Evolutionary conservation across 2,113 vertebrate species (phyloP).

Genomic region (Aepyceros melampus): DNA sequence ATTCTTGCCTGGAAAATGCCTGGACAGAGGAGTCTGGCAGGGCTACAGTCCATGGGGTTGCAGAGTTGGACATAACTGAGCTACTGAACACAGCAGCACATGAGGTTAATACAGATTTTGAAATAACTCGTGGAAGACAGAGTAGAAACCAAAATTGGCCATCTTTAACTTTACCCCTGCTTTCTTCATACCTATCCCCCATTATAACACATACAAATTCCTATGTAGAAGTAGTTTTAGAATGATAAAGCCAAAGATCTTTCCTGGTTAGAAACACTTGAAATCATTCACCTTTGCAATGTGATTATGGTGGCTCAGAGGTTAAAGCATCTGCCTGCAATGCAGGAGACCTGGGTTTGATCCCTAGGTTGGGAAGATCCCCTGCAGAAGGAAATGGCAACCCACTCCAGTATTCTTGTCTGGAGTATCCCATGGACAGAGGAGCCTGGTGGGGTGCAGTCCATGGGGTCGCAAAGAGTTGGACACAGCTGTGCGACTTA

Average conservation of each 20-base stretch:
- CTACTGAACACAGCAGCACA: background rate
- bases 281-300: background rate
- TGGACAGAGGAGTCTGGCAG: background rate
- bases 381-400: background rate
- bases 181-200: background rate
- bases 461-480: background rate
- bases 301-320: background rate
- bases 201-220: background rate
- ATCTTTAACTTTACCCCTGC: background rate
- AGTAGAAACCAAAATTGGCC: background rate
- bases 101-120: background rate
- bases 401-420: background rate
- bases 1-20: background rate
- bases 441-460: background rate
- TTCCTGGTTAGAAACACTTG: background rate
- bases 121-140: background rate
- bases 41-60: background rate
- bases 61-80: background rate
- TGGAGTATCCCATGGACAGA: background rate
- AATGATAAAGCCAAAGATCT: background rate
- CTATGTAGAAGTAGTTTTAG: background rate
- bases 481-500: accelerated
- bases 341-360: too few species aligned
- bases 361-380: too few species aligned
- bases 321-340: too few species aligned